phyloP scores from a whole-genome alignment of 2,797 vertebrate species.

The Rallus crepitans region DNA sequence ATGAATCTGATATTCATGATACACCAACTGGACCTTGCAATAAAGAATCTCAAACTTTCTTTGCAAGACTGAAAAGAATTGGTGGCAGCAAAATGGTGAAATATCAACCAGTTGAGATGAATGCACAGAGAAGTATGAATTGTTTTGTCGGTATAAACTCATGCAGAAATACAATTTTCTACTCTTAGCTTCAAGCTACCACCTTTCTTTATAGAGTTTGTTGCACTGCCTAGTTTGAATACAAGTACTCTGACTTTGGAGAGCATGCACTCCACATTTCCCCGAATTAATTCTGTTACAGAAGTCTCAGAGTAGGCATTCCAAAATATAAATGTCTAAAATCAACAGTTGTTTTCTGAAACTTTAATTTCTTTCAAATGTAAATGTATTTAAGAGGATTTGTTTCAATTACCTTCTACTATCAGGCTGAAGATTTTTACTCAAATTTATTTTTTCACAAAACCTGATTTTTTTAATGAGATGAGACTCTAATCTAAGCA shows the following conservation, averaged over 20 bases:
- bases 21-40: constrained; percentile 95
- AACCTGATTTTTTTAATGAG: not conserved
- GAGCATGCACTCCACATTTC: not conserved
- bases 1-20: constrained; percentile 98
- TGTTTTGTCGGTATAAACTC: constrained; percentile 71
- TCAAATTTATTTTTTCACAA: not conserved
- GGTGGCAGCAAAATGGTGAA: constrained; percentile 99
- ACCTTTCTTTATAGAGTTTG: constrained; percentile 61
- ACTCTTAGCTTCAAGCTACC: constrained; percentile 58
- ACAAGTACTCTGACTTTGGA: not conserved
- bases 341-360: not conserved
- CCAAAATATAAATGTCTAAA: not conserved
- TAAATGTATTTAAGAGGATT: not conserved
- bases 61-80: constrained; percentile 97
- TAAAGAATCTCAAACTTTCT: constrained; percentile 99
- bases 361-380: not conserved
- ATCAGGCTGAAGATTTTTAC: not conserved
- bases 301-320: constrained; percentile 18
- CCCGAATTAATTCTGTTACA: not conserved
- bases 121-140: constrained; percentile 95
- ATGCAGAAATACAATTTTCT: constrained; percentile 72
- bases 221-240: constrained; percentile 58
- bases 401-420: not conserved
- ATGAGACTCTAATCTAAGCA: not conserved
- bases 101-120: constrained; percentile 98